phyloP scores from a whole-genome alignment of 2,888 invertebrate genomes.

The Cantharis rufa region DNA sequence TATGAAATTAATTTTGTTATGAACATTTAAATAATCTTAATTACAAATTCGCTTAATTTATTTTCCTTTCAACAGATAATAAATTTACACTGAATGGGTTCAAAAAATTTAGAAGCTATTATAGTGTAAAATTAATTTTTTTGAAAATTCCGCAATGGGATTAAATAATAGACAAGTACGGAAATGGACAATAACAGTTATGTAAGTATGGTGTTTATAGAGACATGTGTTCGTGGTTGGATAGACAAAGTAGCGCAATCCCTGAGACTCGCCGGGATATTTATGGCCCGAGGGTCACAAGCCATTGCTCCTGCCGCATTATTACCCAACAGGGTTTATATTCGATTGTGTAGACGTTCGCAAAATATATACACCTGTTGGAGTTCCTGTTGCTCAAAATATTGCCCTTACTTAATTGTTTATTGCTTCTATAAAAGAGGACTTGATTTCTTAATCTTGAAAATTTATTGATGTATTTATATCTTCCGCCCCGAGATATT shows the following conservation, averaged over 20 bases:
- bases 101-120: background rate
- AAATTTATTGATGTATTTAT: background rate
- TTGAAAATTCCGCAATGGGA: background rate
- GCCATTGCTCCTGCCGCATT: conserved; percentile 57
- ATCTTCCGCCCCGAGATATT: background rate
- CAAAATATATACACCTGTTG: conserved; percentile 59
- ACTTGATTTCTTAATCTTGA: background rate
- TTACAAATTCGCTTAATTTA: background rate
- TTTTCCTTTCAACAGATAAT: background rate
- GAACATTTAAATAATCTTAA: background rate
- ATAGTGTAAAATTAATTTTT: background rate
- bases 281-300: conserved; percentile 57
- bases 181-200: conserved; percentile 30
- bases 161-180: conserved; percentile 17
- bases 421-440: conserved; percentile 13
- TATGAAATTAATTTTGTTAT: background rate
- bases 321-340: conserved; percentile 56
- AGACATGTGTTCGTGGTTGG: conserved; percentile 33
- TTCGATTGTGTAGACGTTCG: conserved; percentile 54
- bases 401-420: conserved; percentile 27
- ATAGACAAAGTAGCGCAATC: conserved; percentile 42
- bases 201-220: conserved; percentile 33
- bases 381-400: conserved; percentile 43
- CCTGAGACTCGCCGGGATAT: conserved; percentile 53
- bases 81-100: background rate